Evolutionary conservation across 2,113 vertebrate species (phyloP).

Genomic region (Heterotis niloticus): DNA sequence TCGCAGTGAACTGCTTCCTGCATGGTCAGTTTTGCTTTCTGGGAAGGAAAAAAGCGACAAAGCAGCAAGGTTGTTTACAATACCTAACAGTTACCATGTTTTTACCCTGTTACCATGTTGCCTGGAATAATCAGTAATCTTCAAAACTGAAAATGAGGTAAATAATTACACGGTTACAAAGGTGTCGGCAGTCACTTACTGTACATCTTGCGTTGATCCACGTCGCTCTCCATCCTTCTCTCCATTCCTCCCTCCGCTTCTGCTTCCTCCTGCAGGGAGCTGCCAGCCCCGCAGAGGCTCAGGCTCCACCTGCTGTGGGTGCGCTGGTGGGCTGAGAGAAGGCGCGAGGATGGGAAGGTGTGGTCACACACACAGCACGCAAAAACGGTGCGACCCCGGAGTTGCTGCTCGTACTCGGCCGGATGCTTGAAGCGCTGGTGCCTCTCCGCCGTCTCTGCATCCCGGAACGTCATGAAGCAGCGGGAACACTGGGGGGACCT

Average conservation of each 20-base stretch:
- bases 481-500: constrained; percentile 25
- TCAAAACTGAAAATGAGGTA: neutral
- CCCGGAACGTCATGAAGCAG: constrained; percentile 37
- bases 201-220: neutral
- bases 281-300: neutral
- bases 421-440: constrained; percentile 37
- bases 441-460: constrained; percentile 31
- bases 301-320: constrained; percentile 33
- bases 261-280: neutral
- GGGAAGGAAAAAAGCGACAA: constrained; percentile 10
- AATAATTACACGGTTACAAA: too few relatives aligned
- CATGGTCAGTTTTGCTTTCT: neutral
- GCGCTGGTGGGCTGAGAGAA: constrained; percentile 34
- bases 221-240: neutral
- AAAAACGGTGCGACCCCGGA: constrained; percentile 31
- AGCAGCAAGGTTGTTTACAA: neutral
- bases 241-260: neutral
- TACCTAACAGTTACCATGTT: neutral
- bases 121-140: neutral
- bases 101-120: too few relatives aligned
- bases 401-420: constrained; percentile 24
- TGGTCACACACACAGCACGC: constrained; percentile 33
- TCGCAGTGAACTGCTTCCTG: neutral
- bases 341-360: constrained; percentile 33
- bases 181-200: neutral